Percentiles rank a stretch among this genome's conserved stretches.
Conservation (phyloP, 2,888 invertebrate species). For the Danaus chrysippus region DNA sequence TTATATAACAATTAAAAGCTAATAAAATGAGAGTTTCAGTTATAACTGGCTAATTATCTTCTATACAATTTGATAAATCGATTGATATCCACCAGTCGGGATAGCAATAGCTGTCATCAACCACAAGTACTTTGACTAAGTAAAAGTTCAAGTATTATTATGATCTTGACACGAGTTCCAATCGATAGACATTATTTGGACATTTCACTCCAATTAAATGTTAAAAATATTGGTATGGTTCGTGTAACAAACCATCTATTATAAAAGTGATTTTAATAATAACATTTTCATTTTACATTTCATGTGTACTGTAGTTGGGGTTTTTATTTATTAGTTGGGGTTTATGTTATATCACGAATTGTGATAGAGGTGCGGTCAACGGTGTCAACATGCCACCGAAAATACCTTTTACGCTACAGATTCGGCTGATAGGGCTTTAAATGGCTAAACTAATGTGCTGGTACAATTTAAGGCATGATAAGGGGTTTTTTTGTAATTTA, state of each 20-base stretch:
- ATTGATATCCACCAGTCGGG: background rate
- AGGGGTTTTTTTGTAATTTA: background rate
- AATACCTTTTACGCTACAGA: conserved; percentile 39
- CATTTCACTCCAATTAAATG: too few relatives aligned
- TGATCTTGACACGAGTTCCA: background rate
- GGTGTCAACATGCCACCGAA: conserved; percentile 39
- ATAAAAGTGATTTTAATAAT: background rate
- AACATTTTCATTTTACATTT: background rate
- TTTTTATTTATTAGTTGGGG: too few relatives aligned
- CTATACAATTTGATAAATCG: background rate
- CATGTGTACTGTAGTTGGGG: background rate
- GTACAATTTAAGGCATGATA: conserved; percentile 10
- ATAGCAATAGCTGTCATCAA: background rate
- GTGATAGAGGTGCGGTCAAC: conserved; percentile 33
- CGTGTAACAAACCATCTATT: background rate
- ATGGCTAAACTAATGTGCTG: conserved; percentile 29
- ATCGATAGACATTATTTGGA: background rate
- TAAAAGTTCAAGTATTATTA: background rate
- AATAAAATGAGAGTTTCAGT: too few relatives aligned
- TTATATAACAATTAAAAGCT: too few relatives aligned
- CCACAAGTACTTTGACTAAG: background rate
- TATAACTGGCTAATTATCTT: too few relatives aligned
- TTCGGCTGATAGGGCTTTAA: conserved; percentile 39
- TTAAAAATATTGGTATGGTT: too few relatives aligned
- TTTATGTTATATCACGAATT: background rate